Evolutionary conservation across 2,113 vertebrate species (phyloP).

Genomic region (Uropsilus gracilis): DNA sequence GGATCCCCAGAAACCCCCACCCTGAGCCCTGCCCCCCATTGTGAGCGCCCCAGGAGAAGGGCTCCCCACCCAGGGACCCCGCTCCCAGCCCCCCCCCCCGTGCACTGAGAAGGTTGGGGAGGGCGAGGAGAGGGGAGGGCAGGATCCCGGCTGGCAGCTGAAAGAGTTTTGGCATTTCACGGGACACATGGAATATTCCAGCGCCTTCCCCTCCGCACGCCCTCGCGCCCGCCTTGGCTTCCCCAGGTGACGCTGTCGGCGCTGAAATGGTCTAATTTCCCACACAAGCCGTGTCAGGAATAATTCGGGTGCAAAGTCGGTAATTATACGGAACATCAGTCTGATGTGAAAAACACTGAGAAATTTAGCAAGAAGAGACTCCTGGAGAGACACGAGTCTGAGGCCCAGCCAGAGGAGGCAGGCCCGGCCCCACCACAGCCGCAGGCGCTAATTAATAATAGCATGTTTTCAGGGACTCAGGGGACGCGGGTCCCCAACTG

Average conservation of each 20-base stretch:
- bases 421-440: conserved; percentile 88
- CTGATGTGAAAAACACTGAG: conserved; percentile 98
- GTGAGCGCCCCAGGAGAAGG: neutral
- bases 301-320: conserved; percentile 96
- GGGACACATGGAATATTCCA: conserved; percentile 96
- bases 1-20: neutral
- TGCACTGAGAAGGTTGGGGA: conserved; percentile 80
- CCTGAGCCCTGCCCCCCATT: neutral
- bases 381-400: conserved; percentile 94
- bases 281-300: conserved; percentile 96
- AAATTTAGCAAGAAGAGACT: conserved; percentile 98
- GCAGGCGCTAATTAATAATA: conserved; percentile 96
- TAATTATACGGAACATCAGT: conserved; percentile 98
- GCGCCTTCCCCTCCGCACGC: conserved; percentile 89
- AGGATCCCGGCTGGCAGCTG: conserved; percentile 94
- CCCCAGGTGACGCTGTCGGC: conserved; percentile 92
- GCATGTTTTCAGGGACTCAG: conserved; percentile 91
- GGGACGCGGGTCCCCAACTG: conserved; percentile 88
- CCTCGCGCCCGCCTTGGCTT: conserved; percentile 88
- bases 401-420: conserved; percentile 93
- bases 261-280: conserved; percentile 96
- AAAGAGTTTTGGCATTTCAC: conserved; percentile 96
- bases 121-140: conserved; percentile 52
- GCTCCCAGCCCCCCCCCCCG: conserved; percentile 80
- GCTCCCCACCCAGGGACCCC: conserved; percentile 60